Evolutionary conservation across 1,140 invertebrate genomes (phyloP).

Genomic region (Cyclina sinensis): DNA sequence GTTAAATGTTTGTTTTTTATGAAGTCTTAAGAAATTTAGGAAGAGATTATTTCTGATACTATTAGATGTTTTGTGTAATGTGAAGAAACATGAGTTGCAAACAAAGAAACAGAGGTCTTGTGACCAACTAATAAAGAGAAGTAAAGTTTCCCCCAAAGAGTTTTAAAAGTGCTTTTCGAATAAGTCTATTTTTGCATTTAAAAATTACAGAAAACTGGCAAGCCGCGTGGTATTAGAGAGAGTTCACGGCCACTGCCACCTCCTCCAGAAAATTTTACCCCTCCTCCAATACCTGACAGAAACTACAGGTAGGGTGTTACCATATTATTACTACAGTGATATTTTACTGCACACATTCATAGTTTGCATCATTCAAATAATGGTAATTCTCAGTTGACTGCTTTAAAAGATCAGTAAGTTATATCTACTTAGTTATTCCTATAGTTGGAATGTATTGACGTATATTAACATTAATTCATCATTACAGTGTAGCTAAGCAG

Average conservation of each 20-base stretch:
- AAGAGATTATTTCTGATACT: no score
- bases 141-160: no score
- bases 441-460: not conserved
- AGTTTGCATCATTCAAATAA: not conserved
- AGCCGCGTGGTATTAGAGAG: conserved; percentile 16
- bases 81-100: no score
- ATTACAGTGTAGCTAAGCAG: conserved; percentile 27
- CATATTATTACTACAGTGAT: no score
- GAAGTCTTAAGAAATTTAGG: no score
- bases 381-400: not conserved
- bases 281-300: conserved; percentile 38
- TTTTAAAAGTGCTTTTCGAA: no score
- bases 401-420: not conserved
- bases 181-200: not conserved
- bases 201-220: conserved; percentile 41
- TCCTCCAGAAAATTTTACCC: not conserved
- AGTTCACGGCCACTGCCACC: conserved; percentile 5
- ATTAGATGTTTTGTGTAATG: no score
- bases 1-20: no score
- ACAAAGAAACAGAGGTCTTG: no score
- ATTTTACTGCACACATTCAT: not conserved
- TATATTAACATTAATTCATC: not conserved
- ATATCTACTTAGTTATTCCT: not conserved
- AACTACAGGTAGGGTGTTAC: conserved; percentile 37
- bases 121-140: not conserved